Conservation (phyloP, 2,888 invertebrate species). For the Escarpia spicata region DNA sequence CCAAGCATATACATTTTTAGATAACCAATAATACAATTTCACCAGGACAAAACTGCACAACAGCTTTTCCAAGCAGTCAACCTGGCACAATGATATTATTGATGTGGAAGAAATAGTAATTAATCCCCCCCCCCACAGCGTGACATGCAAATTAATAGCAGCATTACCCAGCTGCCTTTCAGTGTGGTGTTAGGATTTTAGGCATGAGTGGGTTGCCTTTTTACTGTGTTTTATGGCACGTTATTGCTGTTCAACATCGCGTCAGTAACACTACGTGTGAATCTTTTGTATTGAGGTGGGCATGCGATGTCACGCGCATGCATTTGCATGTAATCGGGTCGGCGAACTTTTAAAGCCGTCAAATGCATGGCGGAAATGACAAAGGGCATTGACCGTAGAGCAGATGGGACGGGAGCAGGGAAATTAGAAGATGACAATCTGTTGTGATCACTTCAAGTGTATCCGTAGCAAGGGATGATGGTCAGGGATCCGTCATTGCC, state of each 20-base stretch:
- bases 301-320: neutral
- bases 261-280: neutral
- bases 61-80: neutral
- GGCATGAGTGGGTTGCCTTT: neutral
- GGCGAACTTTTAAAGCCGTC: neutral
- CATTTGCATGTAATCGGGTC: conserved; percentile 16
- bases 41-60: neutral
- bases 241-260: neutral
- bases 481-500: neutral
- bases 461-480: neutral
- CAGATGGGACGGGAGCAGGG: neutral
- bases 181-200: neutral
- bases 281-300: neutral
- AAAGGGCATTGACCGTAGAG: neutral
- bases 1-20: neutral
- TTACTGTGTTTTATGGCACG: neutral
- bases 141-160: conserved; percentile 6
- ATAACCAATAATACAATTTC: neutral
- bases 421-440: neutral
- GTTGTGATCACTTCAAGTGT: neutral
- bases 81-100: neutral
- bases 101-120: neutral
- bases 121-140: neutral
- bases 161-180: neutral
- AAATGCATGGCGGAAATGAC: neutral